Conservation (phyloP, 2,888 invertebrate species). For the Argyresthia goedartella region DNA sequence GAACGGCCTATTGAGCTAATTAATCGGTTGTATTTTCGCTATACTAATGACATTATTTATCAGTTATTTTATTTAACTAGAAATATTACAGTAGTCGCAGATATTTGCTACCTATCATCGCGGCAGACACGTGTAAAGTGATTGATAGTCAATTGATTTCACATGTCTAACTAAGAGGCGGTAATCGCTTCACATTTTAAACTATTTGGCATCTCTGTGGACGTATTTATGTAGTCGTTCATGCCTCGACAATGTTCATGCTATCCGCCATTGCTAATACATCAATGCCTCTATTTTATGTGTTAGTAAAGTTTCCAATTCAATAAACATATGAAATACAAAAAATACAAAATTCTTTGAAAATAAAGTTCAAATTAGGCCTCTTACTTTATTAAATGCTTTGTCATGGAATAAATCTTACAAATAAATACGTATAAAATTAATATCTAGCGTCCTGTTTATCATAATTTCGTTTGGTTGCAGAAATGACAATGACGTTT, state of each 20-base stretch:
- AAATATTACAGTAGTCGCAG: too few species aligned
- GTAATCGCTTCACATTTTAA: slow-evolving; percentile 18
- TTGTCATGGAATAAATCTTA: slow-evolving; percentile 57
- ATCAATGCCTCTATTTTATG: not conserved
- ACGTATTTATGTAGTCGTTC: slow-evolving; percentile 43
- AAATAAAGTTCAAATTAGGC: slow-evolving; percentile 48
- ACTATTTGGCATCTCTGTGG: slow-evolving; percentile 68
- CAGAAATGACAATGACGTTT: slow-evolving; percentile 10
- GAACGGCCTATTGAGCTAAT: not conserved
- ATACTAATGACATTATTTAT: too few species aligned
- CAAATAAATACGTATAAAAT: slow-evolving; percentile 41
- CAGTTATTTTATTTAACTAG: too few species aligned
- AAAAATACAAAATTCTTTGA: slow-evolving; percentile 28
- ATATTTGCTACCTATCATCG: too few species aligned
- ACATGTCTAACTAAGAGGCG: not conserved
- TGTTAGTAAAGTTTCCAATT: slow-evolving; percentile 12
- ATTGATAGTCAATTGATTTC: not conserved
- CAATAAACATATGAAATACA: slow-evolving; percentile 25
- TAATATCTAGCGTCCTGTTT: slow-evolving; percentile 18
- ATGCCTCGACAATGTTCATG: slow-evolving; percentile 12
- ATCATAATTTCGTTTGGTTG: slow-evolving; percentile 9
- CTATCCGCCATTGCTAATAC: not conserved
- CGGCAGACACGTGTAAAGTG: too few species aligned
- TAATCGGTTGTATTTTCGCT: slow-evolving; percentile 3
- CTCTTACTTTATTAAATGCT: slow-evolving; percentile 56